These are phyloP conservation scores for Theropithecus gelada DNA, from an alignment of 2,113 vertebrate genomes.

Conservation along the genomic window DNA sequence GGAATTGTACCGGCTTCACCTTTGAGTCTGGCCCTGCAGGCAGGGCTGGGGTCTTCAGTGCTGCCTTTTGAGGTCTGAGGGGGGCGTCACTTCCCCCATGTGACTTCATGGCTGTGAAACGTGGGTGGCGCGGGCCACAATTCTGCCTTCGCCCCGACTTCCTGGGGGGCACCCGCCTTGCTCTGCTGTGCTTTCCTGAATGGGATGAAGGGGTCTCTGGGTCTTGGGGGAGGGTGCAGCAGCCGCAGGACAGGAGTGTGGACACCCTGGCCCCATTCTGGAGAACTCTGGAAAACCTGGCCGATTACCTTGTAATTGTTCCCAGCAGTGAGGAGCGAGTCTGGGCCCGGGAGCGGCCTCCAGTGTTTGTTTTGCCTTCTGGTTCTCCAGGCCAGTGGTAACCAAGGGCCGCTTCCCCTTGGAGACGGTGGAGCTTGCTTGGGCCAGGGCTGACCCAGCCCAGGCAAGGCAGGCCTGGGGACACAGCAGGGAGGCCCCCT, in stretches of 20 bases:
- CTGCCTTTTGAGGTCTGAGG: not conserved
- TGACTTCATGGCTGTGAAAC: not conserved
- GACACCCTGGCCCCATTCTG: not conserved
- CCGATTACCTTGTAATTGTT: slow-evolving; percentile 60
- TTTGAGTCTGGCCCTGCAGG: not conserved
- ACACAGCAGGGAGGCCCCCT: not conserved
- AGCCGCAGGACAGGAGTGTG: not conserved
- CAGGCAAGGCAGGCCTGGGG: not conserved
- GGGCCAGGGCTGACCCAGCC: slow-evolving; percentile 49
- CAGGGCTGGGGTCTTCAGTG: not conserved
- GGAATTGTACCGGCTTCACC: rapidly evolving
- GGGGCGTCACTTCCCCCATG: no score
- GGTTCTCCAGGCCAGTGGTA: slow-evolving; percentile 61
- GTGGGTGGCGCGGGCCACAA: not conserved
- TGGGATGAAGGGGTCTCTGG: not conserved
- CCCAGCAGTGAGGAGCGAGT: slow-evolving; percentile 64
- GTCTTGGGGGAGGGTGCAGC: not conserved
- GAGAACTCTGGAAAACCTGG: not conserved
- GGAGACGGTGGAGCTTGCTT: slow-evolving; percentile 51
- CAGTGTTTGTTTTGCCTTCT: slow-evolving; percentile 75
- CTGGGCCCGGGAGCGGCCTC: not conserved
- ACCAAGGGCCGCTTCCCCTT: slow-evolving; percentile 79
- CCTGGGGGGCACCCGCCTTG: not conserved
- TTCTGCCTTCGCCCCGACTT: rapidly evolving
- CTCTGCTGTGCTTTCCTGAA: not conserved